A percentile compares a stretch with the other conserved stretches of the same genome.
These are phyloP conservation scores for Rhadinocentrus ornatus DNA, from an alignment of 2,797 vertebrate species.

Conservation along the genomic window DNA sequence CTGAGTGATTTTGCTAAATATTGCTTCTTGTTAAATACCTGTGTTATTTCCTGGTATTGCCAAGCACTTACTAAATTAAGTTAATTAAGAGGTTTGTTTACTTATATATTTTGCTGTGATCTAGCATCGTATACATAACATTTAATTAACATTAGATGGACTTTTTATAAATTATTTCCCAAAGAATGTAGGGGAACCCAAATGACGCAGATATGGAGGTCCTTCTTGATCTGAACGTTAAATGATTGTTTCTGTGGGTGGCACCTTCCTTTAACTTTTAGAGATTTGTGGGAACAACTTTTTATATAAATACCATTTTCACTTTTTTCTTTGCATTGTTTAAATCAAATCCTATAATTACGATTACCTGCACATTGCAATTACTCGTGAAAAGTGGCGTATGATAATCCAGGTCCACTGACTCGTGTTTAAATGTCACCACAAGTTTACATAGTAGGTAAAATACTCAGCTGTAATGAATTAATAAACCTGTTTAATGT, in stretches of 20 bases:
- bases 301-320: background rate
- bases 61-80: background rate
- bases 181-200: background rate
- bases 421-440: background rate
- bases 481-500: background rate
- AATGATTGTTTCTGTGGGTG: background rate
- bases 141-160: background rate
- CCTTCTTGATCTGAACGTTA: background rate
- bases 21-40: constrained; percentile 5
- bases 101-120: background rate
- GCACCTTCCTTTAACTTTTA: background rate
- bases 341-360: background rate
- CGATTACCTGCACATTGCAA: background rate
- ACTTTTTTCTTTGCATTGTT: background rate
- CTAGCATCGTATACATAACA: background rate
- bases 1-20: constrained; percentile 13
- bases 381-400: background rate
- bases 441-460: background rate
- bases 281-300: background rate
- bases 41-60: background rate
- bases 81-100: background rate
- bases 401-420: background rate
- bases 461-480: background rate
- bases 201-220: background rate
- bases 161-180: background rate